Evolutionary conservation across 1,140 invertebrate genomes (phyloP).

Genomic region (Temnothorax curvispinosus): DNA sequence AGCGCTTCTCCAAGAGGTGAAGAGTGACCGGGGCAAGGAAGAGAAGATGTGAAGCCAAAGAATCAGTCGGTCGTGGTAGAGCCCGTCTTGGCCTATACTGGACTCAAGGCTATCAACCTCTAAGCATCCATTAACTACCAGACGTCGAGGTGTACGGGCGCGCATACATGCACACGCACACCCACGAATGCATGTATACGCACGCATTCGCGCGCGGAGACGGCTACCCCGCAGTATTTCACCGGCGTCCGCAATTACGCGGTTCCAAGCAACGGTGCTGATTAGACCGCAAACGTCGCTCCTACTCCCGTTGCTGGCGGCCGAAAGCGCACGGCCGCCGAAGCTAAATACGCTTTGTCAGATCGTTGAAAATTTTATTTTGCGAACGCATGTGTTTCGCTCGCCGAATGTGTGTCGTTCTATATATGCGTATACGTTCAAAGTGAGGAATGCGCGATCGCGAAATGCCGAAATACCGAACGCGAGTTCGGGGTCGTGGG

Average conservation of each 20-base stretch:
- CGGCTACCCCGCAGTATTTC: conserved; percentile 50
- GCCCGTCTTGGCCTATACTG: conserved; percentile 32
- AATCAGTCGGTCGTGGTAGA: conserved; percentile 63
- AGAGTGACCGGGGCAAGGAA: conserved; percentile 32
- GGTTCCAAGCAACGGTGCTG: conserved; percentile 61
- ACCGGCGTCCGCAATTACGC: conserved; percentile 68
- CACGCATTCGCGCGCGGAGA: neutral
- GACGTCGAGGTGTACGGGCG: neutral
- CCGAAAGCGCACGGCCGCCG: neutral
- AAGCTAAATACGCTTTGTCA: neutral
- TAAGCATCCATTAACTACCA: conserved; percentile 73
- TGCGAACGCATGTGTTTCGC: neutral
- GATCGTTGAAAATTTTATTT: neutral
- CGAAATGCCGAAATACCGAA: neutral
- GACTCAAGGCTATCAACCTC: conserved; percentile 76
- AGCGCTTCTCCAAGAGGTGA: conserved; percentile 34
- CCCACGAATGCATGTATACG: too few relatives aligned
- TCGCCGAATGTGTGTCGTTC: neutral
- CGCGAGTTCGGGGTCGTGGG: neutral
- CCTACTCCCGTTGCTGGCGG: conserved; percentile 35
- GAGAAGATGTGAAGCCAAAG: conserved; percentile 27
- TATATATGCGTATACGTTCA: too few relatives aligned
- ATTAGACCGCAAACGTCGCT: conserved; percentile 63
- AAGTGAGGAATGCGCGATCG: neutral
- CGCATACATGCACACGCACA: neutral